phyloP scores from a whole-genome alignment of 2,888 invertebrate genomes.

The Acleris cristana region DNA sequence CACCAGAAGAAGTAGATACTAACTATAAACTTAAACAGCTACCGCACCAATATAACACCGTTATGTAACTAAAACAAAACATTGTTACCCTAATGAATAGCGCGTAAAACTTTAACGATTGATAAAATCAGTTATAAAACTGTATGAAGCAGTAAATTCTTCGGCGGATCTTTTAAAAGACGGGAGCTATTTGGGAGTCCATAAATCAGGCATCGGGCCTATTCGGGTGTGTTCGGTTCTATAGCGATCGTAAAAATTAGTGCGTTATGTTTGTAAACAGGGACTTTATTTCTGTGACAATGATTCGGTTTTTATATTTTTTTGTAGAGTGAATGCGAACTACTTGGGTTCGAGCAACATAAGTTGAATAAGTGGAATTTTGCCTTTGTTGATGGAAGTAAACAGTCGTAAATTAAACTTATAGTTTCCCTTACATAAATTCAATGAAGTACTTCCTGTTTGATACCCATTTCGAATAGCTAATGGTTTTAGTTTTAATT shows the following conservation, averaged over 20 bases:
- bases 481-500: not conserved
- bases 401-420: too few relatives aligned
- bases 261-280: constrained; percentile 35
- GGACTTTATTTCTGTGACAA: constrained; percentile 31
- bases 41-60: not conserved
- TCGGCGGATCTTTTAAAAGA: constrained; percentile 68
- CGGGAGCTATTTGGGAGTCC: constrained; percentile 72
- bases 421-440: too few relatives aligned
- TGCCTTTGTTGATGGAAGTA: not conserved
- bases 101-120: constrained; percentile 76
- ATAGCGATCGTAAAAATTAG: constrained; percentile 73
- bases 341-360: too few relatives aligned
- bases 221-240: constrained; percentile 64
- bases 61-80: constrained; percentile 25
- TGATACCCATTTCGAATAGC: too few relatives aligned
- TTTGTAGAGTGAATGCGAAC: not conserved
- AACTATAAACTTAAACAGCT: too few relatives aligned
- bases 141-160: constrained; percentile 73
- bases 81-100: constrained; percentile 62
- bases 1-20: too few relatives aligned
- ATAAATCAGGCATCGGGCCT: constrained; percentile 74
- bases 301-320: not conserved
- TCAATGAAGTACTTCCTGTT: too few relatives aligned
- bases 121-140: constrained; percentile 82
- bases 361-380: not conserved